These are phyloP conservation scores for Molossus alvarezi DNA, from an alignment of 2,797 vertebrate species.

Conservation along the genomic window DNA sequence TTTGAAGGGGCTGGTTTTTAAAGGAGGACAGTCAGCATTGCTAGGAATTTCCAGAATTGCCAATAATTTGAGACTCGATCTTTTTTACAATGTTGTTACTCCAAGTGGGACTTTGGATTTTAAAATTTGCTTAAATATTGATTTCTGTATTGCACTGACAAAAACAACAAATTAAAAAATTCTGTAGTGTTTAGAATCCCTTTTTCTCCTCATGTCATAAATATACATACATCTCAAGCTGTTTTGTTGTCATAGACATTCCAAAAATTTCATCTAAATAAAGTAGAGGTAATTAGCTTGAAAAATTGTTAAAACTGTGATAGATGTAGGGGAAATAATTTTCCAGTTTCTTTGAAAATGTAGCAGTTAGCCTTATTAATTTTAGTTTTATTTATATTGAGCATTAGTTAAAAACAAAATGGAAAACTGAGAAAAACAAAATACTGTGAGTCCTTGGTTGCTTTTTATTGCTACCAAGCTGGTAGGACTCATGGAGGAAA, in stretches of 20 bases:
- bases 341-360: conserved; percentile 63
- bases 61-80: conserved; percentile 24
- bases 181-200: background rate
- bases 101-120: conserved; percentile 62
- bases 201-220: background rate
- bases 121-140: conserved; percentile 67
- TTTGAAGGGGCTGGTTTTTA: conserved; percentile 61
- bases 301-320: conserved; percentile 62
- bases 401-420: conserved; percentile 1
- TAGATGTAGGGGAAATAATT: conserved; percentile 49
- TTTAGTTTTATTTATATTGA: conserved; percentile 58
- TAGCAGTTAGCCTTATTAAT: conserved; percentile 5
- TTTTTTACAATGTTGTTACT: background rate
- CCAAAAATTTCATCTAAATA: conserved; percentile 59
- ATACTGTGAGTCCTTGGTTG: conserved; percentile 40
- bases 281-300: conserved; percentile 53
- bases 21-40: conserved; percentile 55
- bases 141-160: conserved; percentile 49
- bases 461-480: conserved; percentile 69
- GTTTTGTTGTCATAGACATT: conserved; percentile 41
- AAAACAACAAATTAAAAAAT: conserved; percentile 40
- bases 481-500: conserved; percentile 62
- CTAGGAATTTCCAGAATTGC: conserved; percentile 65
- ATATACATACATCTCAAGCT: conserved; percentile 4
- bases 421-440: conserved; percentile 28